phyloP scores from a whole-genome alignment of 2,113 vertebrate species.

The Hoplias malabaricus region DNA sequence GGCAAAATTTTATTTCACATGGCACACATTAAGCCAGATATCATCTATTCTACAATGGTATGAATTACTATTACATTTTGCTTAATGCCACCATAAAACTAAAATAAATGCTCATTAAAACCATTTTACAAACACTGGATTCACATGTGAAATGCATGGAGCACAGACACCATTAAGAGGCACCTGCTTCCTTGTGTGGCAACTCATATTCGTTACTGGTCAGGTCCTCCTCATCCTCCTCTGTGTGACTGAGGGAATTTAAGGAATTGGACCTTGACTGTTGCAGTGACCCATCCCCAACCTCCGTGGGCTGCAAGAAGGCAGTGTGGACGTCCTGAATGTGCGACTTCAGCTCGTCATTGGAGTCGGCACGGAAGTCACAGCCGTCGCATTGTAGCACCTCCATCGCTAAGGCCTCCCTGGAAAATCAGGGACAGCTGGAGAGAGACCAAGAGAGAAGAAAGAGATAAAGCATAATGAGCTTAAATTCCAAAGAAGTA shows the following conservation, averaged over 20 bases:
- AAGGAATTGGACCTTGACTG: slow-evolving; percentile 77
- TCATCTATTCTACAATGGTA: not conserved
- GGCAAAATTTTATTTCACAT: too few species aligned
- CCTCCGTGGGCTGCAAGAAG: slow-evolving; percentile 93
- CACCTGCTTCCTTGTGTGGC: slow-evolving; percentile 86
- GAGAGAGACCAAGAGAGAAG: slow-evolving; percentile 20
- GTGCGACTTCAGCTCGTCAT: slow-evolving; percentile 93
- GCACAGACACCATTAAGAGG: not conserved
- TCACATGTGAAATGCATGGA: not conserved
- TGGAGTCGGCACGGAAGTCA: slow-evolving; percentile 94
- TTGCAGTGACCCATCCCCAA: slow-evolving; percentile 77
- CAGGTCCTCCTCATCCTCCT: slow-evolving; percentile 85
- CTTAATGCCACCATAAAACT: not conserved
- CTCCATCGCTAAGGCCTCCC: slow-evolving; percentile 85
- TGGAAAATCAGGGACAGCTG: slow-evolving; percentile 92
- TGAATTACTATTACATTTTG: not conserved
- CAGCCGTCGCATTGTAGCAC: slow-evolving; percentile 97
- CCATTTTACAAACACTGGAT: not conserved
- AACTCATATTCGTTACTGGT: slow-evolving; percentile 85
- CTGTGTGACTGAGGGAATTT: slow-evolving; percentile 82
- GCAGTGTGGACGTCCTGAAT: slow-evolving; percentile 98
- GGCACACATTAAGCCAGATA: not conserved
- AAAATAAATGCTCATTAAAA: not conserved
- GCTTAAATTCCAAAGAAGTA: slow-evolving; percentile 7
- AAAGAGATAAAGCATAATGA: slow-evolving; percentile 3